A percentile compares a stretch with the other conserved stretches of the same genome.
Evolutionary conservation across 1,140 invertebrate genomes (phyloP).

Genomic region (Bombus superbus): DNA sequence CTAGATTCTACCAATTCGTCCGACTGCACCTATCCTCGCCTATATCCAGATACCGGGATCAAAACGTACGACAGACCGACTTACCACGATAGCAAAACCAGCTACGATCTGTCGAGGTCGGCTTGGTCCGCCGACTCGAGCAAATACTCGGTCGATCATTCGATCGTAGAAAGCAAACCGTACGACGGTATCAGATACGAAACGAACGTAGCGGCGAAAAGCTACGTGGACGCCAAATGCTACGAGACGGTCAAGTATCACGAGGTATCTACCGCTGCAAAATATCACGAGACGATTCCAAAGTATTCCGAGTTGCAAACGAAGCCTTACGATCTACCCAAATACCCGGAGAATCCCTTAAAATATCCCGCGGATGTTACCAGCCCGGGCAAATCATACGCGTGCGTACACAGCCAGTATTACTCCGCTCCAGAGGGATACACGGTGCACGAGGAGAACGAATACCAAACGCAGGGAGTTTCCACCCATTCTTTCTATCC

Average conservation of each 20-base stretch:
- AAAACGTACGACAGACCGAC: slow-evolving; percentile 75
- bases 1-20: slow-evolving; percentile 62
- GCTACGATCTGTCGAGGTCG: slow-evolving; percentile 70
- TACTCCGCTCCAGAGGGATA: slow-evolving; percentile 74
- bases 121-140: slow-evolving; percentile 58
- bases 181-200: slow-evolving; percentile 44
- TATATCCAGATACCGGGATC: slow-evolving; percentile 65
- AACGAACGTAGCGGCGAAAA: slow-evolving; percentile 62
- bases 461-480: slow-evolving; percentile 74
- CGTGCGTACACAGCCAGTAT: slow-evolving; percentile 77
- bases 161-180: slow-evolving; percentile 52
- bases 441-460: slow-evolving; percentile 74
- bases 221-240: slow-evolving; percentile 66
- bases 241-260: slow-evolving; percentile 37
- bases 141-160: slow-evolving; percentile 71
- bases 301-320: slow-evolving; percentile 71
- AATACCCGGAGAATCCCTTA: slow-evolving; percentile 69
- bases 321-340: slow-evolving; percentile 73
- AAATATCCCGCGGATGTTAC: slow-evolving; percentile 71
- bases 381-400: slow-evolving; percentile 68
- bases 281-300: slow-evolving; percentile 53
- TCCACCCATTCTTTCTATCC: slow-evolving; percentile 78
- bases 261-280: slow-evolving; percentile 2
- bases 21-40: slow-evolving; percentile 74
- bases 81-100: slow-evolving; percentile 69